Percentiles rank a stretch among this genome's conserved stretches.
Conservation (phyloP, 2,797 vertebrate genomes). For the Mycteria americana region DNA sequence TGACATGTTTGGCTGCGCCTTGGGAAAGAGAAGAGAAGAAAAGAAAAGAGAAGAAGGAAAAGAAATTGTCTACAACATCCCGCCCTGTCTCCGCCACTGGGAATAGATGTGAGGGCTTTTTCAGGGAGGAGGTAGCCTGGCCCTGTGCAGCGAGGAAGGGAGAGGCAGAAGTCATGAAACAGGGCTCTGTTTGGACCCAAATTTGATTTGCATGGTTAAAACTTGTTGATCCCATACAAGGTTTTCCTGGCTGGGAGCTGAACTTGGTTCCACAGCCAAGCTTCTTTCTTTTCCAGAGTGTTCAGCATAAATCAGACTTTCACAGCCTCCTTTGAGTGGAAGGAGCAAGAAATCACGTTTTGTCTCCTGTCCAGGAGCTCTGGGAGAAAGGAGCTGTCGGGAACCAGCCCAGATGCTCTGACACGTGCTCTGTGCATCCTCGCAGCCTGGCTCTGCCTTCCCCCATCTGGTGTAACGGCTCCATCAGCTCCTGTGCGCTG, state of each 20-base stretch:
- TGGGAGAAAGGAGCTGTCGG: slow-evolving; percentile 41
- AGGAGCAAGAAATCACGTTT: slow-evolving; percentile 49
- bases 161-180: slow-evolving; percentile 24
- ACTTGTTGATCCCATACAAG: slow-evolving; percentile 43
- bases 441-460: not conserved
- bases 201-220: slow-evolving; percentile 38
- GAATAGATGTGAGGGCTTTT: not conserved
- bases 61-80: not conserved
- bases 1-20: not conserved
- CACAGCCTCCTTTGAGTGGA: slow-evolving; percentile 31
- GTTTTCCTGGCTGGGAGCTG: slow-evolving; percentile 45
- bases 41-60: fast-evolving
- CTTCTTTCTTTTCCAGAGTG: slow-evolving; percentile 22
- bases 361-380: slow-evolving; percentile 39
- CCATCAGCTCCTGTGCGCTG: not conserved
- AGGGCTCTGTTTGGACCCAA: slow-evolving; percentile 29
- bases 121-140: not conserved
- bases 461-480: not conserved
- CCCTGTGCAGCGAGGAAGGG: not conserved
- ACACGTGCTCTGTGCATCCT: not conserved
- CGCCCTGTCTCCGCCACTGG: not conserved
- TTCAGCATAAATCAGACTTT: slow-evolving; percentile 64
- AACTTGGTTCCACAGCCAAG: slow-evolving; percentile 39
- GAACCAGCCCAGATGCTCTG: not conserved
- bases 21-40: not conserved